Conservation (phyloP, 2,797 vertebrate species). For the Macrochelys suwanniensis region DNA sequence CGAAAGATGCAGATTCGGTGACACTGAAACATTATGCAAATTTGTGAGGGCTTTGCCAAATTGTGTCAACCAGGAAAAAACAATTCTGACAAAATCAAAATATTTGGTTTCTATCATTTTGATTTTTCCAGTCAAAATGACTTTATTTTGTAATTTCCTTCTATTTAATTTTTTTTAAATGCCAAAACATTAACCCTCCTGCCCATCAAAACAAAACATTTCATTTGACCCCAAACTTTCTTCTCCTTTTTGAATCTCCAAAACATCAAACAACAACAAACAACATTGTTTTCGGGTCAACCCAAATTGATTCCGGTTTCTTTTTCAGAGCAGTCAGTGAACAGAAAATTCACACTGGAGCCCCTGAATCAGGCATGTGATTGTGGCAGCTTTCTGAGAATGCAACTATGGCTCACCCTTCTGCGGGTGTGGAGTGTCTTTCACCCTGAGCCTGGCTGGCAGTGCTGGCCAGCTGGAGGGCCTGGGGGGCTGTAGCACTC, state of each 20-base stretch:
- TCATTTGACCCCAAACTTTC: neutral
- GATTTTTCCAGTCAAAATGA: neutral
- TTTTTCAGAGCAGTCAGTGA: neutral
- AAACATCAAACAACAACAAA: neutral
- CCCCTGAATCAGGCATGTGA: neutral
- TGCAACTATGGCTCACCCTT: neutral
- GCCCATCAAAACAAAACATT: neutral
- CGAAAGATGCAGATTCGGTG: neutral
- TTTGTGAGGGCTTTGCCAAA: neutral
- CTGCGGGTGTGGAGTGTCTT: neutral
- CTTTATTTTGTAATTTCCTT: neutral
- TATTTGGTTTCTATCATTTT: too few relatives aligned
- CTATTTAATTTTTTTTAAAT: neutral
- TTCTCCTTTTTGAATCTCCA: neutral
- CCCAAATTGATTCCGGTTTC: neutral
- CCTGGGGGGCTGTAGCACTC: rapidly evolving
- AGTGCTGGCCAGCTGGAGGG: neutral
- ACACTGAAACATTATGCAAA: neutral
- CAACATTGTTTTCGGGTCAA: neutral
- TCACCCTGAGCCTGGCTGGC: neutral
- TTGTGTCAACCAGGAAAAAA: neutral
- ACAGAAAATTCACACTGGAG: neutral
- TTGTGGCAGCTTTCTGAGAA: neutral
- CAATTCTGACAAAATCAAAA: neutral
- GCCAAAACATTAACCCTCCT: neutral